These are phyloP conservation scores for Gonatopus flavifemur DNA, from an alignment of 1,140 invertebrate species.

Conservation along the genomic window DNA sequence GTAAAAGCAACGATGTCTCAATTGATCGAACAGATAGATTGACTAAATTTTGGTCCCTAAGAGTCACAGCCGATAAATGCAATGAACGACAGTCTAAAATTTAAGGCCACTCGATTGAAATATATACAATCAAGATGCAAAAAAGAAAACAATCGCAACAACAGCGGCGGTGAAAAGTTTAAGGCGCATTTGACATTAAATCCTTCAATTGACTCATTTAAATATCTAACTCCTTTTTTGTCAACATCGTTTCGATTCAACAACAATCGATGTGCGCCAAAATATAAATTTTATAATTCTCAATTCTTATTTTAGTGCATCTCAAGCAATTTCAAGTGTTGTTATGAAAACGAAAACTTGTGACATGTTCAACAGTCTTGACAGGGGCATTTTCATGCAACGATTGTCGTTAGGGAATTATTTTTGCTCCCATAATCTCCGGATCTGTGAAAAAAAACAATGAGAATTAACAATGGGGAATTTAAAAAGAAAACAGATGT, in stretches of 20 bases:
- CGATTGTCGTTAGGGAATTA: constrained; percentile 47
- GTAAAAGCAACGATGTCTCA: constrained; percentile 10
- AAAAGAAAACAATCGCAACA: neutral
- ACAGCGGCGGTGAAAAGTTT: neutral
- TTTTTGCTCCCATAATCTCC: constrained; percentile 38
- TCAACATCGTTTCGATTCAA: neutral
- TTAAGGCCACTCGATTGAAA: constrained; percentile 49
- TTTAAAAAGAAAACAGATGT: neutral
- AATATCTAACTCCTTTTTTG: no score
- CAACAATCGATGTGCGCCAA: neutral
- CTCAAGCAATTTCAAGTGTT: neutral
- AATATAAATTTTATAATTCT: neutral
- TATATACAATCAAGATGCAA: neutral
- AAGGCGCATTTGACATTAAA: no score
- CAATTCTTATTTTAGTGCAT: neutral
- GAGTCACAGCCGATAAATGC: constrained; percentile 60
- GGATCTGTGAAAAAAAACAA: constrained; percentile 31
- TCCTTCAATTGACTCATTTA: no score
- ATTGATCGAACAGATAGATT: constrained; percentile 17
- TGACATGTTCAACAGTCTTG: neutral
- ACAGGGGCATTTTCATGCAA: constrained; percentile 34
- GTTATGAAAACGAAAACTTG: constrained; percentile 8
- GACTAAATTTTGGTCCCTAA: constrained; percentile 54
- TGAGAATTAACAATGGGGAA: neutral
- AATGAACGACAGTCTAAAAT: constrained; percentile 52